A percentile compares a stretch with the other conserved stretches of the same genome.
Conservation (phyloP, 2,113 vertebrate genomes). For the Lampris incognitus region DNA sequence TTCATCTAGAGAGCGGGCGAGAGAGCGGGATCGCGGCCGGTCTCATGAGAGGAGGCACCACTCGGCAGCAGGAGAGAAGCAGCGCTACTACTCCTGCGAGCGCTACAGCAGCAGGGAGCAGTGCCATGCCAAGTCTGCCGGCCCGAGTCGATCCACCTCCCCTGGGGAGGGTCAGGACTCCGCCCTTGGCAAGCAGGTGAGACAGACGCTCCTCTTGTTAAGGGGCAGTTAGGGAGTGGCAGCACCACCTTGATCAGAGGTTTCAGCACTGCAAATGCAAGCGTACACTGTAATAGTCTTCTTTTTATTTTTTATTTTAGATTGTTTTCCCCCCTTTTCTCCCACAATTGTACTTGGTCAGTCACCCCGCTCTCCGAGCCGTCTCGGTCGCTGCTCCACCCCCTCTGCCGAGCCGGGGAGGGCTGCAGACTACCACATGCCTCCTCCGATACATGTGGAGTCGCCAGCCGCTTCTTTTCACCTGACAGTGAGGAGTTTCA, state of each 20-base stretch:
- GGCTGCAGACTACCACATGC: no score
- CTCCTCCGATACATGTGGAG: no score
- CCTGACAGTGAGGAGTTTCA: no score
- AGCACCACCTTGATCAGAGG: no score
- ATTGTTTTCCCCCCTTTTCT: neutral
- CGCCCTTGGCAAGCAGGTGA: slow-evolving; percentile 87
- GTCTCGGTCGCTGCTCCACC: no score
- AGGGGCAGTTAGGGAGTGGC: no score
- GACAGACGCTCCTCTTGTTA: neutral
- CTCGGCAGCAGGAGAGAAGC: slow-evolving; percentile 88
- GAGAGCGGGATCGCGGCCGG: slow-evolving; percentile 90
- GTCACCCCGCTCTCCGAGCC: no score
- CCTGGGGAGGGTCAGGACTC: slow-evolving; percentile 86
- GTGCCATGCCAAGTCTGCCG: slow-evolving; percentile 83
- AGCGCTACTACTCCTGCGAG: slow-evolving; percentile 96
- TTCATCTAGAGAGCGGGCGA: slow-evolving; percentile 82
- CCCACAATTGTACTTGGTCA: neutral
- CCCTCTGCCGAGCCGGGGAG: no score
- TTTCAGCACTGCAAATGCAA: no score
- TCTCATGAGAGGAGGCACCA: slow-evolving; percentile 94
- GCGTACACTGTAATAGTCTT: no score
- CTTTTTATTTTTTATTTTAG: no score
- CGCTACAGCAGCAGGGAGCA: slow-evolving; percentile 91
- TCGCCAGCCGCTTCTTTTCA: no score
- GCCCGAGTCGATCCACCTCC: slow-evolving; percentile 89